Percentiles rank a stretch among this genome's conserved stretches.
Evolutionary conservation across 2,888 invertebrate genomes (phyloP).

Genomic region (Stegophylla sp.): DNA sequence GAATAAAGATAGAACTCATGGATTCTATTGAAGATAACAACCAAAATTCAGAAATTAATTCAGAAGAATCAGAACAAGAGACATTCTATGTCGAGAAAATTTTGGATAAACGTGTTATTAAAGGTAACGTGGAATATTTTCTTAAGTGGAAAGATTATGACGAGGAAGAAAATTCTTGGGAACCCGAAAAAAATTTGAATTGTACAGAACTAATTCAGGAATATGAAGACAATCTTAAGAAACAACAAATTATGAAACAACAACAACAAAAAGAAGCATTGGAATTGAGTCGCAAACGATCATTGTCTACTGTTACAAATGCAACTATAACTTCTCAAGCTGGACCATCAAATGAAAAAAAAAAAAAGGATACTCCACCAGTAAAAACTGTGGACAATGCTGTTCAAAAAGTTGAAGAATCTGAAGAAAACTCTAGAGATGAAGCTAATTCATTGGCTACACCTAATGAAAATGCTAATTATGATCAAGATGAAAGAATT

Average conservation of each 20-base stretch:
- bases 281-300: conserved; percentile 64
- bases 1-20: conserved; percentile 26
- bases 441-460: not conserved
- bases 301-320: conserved; percentile 55
- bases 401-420: not conserved
- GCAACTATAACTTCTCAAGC: not conserved
- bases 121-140: conserved; percentile 77
- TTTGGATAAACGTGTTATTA: conserved; percentile 78
- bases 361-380: not conserved
- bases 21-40: not conserved
- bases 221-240: conserved; percentile 80
- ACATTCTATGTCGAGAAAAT: conserved; percentile 91
- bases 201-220: conserved; percentile 87
- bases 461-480: conserved; percentile 74
- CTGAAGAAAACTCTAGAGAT: conserved; percentile 68
- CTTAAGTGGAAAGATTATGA: conserved; percentile 83
- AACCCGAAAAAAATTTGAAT: conserved; percentile 90
- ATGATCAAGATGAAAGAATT: conserved; percentile 65
- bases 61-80: conserved; percentile 65
- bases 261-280: conserved; percentile 64
- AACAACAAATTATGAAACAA: conserved; percentile 65
- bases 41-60: not conserved
- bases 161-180: conserved; percentile 94
- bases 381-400: not conserved
- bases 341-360: conserved; percentile 14